These are phyloP conservation scores for Isurus oxyrinchus DNA, from an alignment of 2,113 vertebrate species.

Conservation along the genomic window DNA sequence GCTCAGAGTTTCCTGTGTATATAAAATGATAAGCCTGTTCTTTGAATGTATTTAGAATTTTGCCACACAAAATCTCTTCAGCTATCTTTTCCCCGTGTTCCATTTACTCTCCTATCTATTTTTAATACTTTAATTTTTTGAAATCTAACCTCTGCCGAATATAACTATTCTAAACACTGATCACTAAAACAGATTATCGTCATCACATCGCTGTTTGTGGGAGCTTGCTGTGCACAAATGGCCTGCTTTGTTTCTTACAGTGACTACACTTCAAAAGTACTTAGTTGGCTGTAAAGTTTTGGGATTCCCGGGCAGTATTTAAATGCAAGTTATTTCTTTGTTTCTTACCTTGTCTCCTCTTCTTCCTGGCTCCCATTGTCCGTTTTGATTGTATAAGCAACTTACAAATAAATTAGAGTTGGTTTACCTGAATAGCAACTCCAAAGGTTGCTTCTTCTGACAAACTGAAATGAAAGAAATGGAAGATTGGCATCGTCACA, in stretches of 20 bases:
- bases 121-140: not conserved
- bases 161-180: not conserved
- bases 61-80: not conserved
- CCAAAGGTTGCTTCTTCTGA: not conserved
- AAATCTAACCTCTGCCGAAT: not conserved
- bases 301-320: not conserved
- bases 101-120: not conserved
- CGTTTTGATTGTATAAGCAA: no score
- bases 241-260: not conserved
- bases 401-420: no score
- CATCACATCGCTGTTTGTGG: not conserved
- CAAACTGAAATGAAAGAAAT: not conserved
- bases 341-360: not conserved
- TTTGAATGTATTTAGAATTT: not conserved
- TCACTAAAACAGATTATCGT: not conserved
- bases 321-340: not conserved
- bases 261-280: not conserved
- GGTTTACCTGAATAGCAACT: not conserved
- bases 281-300: not conserved
- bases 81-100: not conserved
- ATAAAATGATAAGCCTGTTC: not conserved
- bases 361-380: no score
- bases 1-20: not conserved
- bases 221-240: not conserved
- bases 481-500: not conserved